Evolutionary conservation across 2,888 invertebrate genomes (phyloP).

Genomic region (Ypsolopha sequella): DNA sequence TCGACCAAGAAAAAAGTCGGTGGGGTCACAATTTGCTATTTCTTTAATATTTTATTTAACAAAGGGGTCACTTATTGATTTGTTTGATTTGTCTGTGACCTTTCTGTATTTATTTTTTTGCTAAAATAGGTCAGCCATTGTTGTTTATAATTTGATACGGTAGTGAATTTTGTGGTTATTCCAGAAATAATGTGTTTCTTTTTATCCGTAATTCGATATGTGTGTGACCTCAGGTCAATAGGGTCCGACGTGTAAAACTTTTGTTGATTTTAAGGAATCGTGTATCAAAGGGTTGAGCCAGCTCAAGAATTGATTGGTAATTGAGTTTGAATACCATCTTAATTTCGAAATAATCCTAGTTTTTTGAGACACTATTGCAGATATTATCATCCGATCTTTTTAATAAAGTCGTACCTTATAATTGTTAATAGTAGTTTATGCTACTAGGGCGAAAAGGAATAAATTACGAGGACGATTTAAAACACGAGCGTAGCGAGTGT

Average conservation of each 20-base stretch:
- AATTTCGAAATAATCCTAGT: background rate
- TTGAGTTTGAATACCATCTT: background rate
- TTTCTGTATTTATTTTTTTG: constrained; percentile 5
- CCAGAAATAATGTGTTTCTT: constrained; percentile 42
- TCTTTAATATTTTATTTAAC: constrained; percentile 12
- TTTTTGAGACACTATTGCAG: no score
- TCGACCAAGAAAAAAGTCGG: constrained; percentile 31
- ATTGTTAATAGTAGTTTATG: no score
- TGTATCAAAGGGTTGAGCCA: constrained; percentile 13
- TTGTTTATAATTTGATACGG: constrained; percentile 15
- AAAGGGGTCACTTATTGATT: constrained; percentile 39
- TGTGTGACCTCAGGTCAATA: constrained; percentile 58
- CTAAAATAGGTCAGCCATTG: constrained; percentile 14
- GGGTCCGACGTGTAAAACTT: constrained; percentile 8
- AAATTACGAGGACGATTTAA: no score
- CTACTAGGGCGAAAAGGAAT: no score
- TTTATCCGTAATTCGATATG: constrained; percentile 36
- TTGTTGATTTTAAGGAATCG: background rate
- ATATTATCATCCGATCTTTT: no score
- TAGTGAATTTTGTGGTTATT: constrained; percentile 31
- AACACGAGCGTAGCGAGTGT: no score
- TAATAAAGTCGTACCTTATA: no score
- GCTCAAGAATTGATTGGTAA: background rate
- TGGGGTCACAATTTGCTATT: constrained; percentile 40
- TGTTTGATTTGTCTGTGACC: constrained; percentile 1